A percentile compares a stretch with the other conserved stretches of the same genome.
phyloP scores from a whole-genome alignment of 2,888 invertebrate genomes.

The Agonopterix heracliana region DNA sequence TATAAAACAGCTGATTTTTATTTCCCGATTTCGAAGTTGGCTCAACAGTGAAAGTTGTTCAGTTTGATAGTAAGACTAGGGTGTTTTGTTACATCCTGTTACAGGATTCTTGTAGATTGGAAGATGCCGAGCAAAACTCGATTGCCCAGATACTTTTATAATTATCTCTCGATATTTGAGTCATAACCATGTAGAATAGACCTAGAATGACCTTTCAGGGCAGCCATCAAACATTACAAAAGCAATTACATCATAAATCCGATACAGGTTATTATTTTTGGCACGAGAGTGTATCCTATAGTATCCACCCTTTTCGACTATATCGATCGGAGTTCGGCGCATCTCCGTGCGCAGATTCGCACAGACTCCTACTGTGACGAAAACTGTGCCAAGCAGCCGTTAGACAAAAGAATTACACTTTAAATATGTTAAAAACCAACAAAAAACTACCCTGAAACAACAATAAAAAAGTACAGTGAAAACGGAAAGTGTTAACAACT shows the following conservation, averaged over 20 bases:
- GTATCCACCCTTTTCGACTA: conserved; percentile 21
- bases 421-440: conserved; percentile 46
- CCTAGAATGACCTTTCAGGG: too few relatives aligned
- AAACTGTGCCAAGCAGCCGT: conserved; percentile 47
- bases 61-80: too few relatives aligned
- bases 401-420: conserved; percentile 37
- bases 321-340: conserved; percentile 64
- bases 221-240: neutral
- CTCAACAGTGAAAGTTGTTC: too few relatives aligned
- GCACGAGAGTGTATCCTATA: neutral
- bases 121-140: too few relatives aligned
- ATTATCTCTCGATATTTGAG: too few relatives aligned
- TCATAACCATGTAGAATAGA: too few relatives aligned
- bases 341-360: conserved; percentile 39
- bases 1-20: too few relatives aligned
- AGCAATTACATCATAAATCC: neutral
- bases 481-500: conserved; percentile 18
- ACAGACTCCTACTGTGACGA: conserved; percentile 20
- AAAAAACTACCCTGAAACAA: conserved; percentile 24
- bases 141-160: too few relatives aligned
- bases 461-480: conserved; percentile 17
- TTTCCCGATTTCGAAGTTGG: too few relatives aligned
- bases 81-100: too few relatives aligned
- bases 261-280: neutral
- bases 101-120: too few relatives aligned